Percentiles rank a stretch among this genome's conserved stretches.
Conservation (phyloP, 2,113 vertebrate genomes). For the Amblyornis subalaris region DNA sequence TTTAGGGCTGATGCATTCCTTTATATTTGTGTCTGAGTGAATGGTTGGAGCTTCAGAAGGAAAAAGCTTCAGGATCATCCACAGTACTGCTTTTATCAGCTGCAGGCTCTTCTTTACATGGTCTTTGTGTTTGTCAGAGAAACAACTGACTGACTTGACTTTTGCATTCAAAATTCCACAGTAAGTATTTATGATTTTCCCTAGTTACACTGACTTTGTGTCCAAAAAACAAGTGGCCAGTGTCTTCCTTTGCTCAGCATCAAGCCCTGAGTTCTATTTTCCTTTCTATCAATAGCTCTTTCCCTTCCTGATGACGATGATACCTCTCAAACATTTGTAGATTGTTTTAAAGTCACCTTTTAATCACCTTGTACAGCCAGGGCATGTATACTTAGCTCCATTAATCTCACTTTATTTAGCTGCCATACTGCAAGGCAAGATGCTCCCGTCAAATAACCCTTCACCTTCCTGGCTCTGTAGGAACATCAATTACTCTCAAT, state of each 20-base stretch:
- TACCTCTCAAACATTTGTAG: not conserved
- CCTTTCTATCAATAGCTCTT: not conserved
- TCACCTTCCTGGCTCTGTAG: not conserved
- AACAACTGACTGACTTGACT: not conserved
- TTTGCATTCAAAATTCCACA: not conserved
- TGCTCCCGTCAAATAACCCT: not conserved
- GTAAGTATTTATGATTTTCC: not conserved
- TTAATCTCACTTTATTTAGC: conserved; percentile 25
- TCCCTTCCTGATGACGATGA: not conserved
- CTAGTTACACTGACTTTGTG: not conserved
- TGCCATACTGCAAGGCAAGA: not conserved
- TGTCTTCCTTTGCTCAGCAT: not conserved
- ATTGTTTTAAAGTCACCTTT: conserved; percentile 7
- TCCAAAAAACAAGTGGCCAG: not conserved
- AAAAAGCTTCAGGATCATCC: not conserved
- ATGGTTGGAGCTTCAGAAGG: not conserved
- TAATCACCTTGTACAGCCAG: not conserved
- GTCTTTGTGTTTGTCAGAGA: not conserved
- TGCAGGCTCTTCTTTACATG: not conserved
- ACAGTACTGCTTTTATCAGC: not conserved
- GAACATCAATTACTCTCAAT: not conserved
- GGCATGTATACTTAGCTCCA: not conserved
- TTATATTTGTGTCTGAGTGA: not conserved
- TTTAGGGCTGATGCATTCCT: not conserved
- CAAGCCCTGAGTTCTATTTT: not conserved